phyloP scores from a whole-genome alignment of 2,113 vertebrate species.

The Mixornis gularis region DNA sequence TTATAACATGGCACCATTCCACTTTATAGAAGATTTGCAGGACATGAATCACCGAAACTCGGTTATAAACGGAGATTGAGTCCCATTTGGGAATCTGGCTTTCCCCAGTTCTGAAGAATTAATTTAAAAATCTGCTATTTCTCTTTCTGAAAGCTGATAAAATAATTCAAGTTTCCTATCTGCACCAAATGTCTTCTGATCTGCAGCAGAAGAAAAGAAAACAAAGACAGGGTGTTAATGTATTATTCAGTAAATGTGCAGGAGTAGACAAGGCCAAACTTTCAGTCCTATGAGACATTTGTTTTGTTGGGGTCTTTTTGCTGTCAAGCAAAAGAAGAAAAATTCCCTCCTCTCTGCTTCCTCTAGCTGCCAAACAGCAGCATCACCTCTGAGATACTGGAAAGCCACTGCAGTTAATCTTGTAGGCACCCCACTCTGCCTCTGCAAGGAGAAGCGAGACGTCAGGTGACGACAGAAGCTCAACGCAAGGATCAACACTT shows the following conservation, averaged over 20 bases:
- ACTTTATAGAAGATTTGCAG: background rate
- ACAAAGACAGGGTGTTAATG: background rate
- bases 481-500: background rate
- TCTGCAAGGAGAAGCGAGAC: background rate
- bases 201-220: background rate
- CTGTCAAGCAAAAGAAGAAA: background rate
- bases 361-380: background rate
- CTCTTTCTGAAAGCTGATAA: background rate
- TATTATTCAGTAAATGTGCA: background rate
- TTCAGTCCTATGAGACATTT: background rate
- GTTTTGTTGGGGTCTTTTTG: background rate
- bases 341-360: background rate
- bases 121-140: slow-evolving; percentile 5
- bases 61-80: background rate
- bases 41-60: slow-evolving; percentile 37
- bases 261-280: background rate
- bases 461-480: fast-evolving
- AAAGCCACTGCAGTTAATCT: background rate
- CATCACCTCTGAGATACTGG: background rate
- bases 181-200: background rate
- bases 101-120: slow-evolving; percentile 26
- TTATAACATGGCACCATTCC: slow-evolving; percentile 35
- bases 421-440: background rate
- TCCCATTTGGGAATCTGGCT: slow-evolving; percentile 19
- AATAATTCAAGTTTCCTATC: background rate